A percentile compares a stretch with the other conserved stretches of the same genome.
Conservation (phyloP, 2,113 vertebrate genomes). For the Vulpes vulpes region DNA sequence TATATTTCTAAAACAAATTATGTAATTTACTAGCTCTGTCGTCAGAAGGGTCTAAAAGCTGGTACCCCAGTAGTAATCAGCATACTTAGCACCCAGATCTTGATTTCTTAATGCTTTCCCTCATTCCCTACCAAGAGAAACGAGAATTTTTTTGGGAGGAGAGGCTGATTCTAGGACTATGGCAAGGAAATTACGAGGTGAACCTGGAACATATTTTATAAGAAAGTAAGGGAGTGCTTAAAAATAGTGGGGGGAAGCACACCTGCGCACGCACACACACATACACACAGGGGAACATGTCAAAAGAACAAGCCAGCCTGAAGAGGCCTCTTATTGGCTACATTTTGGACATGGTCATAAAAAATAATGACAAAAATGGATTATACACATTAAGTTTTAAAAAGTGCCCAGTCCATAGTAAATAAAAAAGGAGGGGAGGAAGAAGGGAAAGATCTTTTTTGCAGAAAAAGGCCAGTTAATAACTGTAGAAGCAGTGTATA, state of each 20-base stretch:
- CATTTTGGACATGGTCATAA: background rate
- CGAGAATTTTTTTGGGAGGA: background rate
- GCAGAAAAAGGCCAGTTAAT: background rate
- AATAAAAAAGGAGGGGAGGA: background rate
- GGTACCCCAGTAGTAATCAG: background rate
- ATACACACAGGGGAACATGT: background rate
- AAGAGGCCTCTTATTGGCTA: background rate
- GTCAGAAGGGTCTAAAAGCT: background rate
- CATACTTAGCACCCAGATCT: background rate
- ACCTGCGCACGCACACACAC: background rate
- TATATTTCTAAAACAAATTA: background rate
- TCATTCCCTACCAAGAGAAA: background rate
- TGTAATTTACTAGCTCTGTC: background rate
- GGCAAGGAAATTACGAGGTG: background rate
- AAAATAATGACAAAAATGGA: slow-evolving; percentile 5
- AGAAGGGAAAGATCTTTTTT: background rate
- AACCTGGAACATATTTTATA: background rate
- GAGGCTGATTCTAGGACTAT: background rate
- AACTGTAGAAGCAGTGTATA: background rate
- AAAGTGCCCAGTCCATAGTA: background rate
- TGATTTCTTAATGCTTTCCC: background rate
- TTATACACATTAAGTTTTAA: background rate
- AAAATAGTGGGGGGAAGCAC: background rate
- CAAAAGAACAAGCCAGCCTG: background rate
- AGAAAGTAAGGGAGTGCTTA: background rate